Evolutionary conservation across 2,113 vertebrate species (phyloP), one percentile per base, ranked within the genome.

Genomic region (Cricetomys ansorgei): DNA sequence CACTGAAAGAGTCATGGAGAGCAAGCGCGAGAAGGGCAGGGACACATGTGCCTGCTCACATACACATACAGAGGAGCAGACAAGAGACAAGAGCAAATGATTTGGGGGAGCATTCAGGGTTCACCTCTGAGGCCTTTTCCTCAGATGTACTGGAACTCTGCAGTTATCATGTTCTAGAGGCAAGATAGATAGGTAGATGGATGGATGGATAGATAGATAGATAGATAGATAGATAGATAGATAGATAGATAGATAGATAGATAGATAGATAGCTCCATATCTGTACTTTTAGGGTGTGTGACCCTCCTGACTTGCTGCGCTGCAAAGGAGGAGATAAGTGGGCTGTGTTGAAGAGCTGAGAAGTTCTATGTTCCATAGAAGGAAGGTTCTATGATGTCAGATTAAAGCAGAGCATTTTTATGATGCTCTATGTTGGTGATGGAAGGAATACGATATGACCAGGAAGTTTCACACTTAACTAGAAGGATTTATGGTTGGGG

Each of bases 1-100:
- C 43, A 57, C 81, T 50, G n/a, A 94, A 94, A 90, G 59, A 69
- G 55, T 88, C 27, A 9, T 53, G 76, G 70, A 85, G 29, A 72
- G 72, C 31, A 65, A 34, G 64, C 25, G 13, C 55, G n/a, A 85
- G 43, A 67, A 87, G 55, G 69, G 50, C 13, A 65, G 37, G 5
- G 4, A 21, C 45, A 40, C 0, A 4, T 3, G 17, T 27, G 23
- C 25, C 10, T 31, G 21, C 48, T 7, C 43, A 55, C 45, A 7
- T 17, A 15, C 17, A 67, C 19, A 55, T 37, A 21, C 1, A 70
- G 1, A 1, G 4, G 83, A 76, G 70, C 40, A 62, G 7, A 80
- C 11, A 11, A 43, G 8, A 40, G 57, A 23, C 31, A 27, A 15
- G 43, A 64, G 15, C 90, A 31, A 25, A n/a, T 72, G n/a, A 87